Evolutionary conservation across 2,113 vertebrate genomes (phyloP).

Genomic region (Rhinolophus sinicus): DNA sequence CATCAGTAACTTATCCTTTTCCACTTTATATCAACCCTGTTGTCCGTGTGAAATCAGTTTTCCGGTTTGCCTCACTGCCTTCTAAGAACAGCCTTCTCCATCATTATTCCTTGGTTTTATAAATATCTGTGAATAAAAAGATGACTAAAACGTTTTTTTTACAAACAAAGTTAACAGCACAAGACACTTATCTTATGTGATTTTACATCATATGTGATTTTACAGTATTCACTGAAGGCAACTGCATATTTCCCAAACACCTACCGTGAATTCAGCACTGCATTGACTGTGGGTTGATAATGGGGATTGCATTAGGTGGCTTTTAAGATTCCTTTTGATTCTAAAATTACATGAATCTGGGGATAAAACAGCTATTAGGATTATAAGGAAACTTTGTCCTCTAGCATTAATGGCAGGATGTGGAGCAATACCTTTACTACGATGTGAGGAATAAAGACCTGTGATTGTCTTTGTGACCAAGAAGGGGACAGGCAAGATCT

Average conservation of each 20-base stretch:
- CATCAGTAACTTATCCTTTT: conserved; percentile 2
- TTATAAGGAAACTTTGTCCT: not conserved
- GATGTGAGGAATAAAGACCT: not conserved
- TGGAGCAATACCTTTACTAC: not conserved
- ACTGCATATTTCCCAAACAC: not conserved
- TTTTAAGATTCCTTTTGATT: conserved; percentile 5
- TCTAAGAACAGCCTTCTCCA: not conserved
- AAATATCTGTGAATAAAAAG: not conserved
- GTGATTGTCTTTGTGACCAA: not conserved
- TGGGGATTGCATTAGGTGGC: not conserved
- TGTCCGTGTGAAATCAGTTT: not conserved
- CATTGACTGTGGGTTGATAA: not conserved
- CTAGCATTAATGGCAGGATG: not conserved
- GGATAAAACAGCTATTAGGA: not conserved
- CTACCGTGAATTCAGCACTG: not conserved
- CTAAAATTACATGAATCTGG: not conserved
- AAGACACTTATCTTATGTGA: not conserved
- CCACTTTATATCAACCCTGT: not conserved
- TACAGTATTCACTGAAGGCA: not conserved
- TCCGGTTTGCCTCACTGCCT: not conserved
- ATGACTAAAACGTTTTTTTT: not conserved
- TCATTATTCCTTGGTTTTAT: not conserved
- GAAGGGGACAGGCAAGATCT: not conserved
- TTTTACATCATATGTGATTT: not conserved
- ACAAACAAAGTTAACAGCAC: not conserved